These are phyloP conservation scores for Buceros bicornis DNA, from an alignment of 2,797 vertebrate species.

Conservation along the genomic window DNA sequence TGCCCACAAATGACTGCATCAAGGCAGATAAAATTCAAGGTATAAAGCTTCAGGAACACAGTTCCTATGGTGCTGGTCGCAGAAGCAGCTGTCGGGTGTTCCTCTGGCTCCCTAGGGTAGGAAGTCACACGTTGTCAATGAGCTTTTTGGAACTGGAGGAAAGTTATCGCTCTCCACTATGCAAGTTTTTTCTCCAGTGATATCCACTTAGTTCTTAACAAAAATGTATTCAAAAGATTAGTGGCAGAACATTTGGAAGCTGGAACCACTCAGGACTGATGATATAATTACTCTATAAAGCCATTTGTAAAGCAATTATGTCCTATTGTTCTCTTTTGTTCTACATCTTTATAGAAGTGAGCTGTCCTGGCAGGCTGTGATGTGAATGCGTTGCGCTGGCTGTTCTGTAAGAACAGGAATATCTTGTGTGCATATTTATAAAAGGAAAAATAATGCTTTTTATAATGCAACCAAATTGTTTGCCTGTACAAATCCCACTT, in stretches of 20 bases:
- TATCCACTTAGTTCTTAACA: background rate
- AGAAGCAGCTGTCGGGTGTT: background rate
- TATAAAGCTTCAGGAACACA: background rate
- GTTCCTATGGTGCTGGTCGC: background rate
- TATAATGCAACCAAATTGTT: background rate
- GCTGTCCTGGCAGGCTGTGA: constrained; percentile 13
- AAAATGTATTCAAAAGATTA: constrained; percentile 3
- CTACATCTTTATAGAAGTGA: constrained; percentile 23
- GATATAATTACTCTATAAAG: constrained; percentile 63
- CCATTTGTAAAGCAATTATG: constrained; percentile 60
- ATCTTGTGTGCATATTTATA: background rate
- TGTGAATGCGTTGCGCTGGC: background rate
- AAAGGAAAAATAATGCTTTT: constrained; percentile 1
- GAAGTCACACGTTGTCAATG: background rate
- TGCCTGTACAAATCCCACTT: background rate
- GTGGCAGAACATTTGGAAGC: constrained; percentile 43
- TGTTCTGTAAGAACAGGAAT: background rate
- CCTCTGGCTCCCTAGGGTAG: background rate
- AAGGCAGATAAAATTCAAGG: background rate
- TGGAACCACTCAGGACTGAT: constrained; percentile 57
- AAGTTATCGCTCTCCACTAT: background rate
- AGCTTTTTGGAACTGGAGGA: background rate
- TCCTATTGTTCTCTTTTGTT: constrained; percentile 40
- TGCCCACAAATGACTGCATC: background rate
- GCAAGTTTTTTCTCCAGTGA: background rate